Evolutionary conservation across 2,888 invertebrate genomes (phyloP), one percentile per base, ranked within the genome.

Genomic region (Acanthoscelides obtectus): DNA sequence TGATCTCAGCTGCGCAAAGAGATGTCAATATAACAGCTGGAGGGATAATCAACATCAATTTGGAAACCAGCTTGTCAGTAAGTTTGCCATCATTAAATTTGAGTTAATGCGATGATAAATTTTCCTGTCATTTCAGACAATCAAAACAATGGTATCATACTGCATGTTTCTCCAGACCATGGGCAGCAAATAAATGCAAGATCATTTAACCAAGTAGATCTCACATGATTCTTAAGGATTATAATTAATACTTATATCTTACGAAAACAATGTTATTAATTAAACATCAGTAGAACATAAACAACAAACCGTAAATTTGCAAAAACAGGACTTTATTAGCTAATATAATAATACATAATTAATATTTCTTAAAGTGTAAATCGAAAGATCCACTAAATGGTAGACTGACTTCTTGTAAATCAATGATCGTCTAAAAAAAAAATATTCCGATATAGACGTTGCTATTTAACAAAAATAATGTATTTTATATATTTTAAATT

Each of bases 321-420:
- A 64, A n/a, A 20, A 20, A 4, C 4, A 20, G 65, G 4, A 64
- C 65, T 64, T 1, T 64, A 2, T 64, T 20, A 2, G 20, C 65
- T 64, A 64, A 64, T 4, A 64, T 20, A 22, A 20, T 19, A 67
- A 67, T 67, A 67, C 22, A 20, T 20, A 20, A 22, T 68, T 72
- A 71, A 27, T 71, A 64, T 25, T 67, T 22, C 63, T 72, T 73
- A 68, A 70, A 70, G 27, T 70, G 68, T 21, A 75, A 70, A 20
- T 75, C 70, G 64, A 75, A 75, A 25, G 67, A 71, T 27, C 72
- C 72, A 45, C 72, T 72, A 27, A 67, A 69, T 0, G 74, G 74
- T 19, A 92, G 86, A 80, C 93, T 92, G 71, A 92, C 87, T 75
- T 91, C 89, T 70, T 89, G 87, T 69, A 94, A 86, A 80, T 89